phyloP scores from a whole-genome alignment of 2,797 vertebrate genomes.

The Sebastes hubbsi region DNA sequence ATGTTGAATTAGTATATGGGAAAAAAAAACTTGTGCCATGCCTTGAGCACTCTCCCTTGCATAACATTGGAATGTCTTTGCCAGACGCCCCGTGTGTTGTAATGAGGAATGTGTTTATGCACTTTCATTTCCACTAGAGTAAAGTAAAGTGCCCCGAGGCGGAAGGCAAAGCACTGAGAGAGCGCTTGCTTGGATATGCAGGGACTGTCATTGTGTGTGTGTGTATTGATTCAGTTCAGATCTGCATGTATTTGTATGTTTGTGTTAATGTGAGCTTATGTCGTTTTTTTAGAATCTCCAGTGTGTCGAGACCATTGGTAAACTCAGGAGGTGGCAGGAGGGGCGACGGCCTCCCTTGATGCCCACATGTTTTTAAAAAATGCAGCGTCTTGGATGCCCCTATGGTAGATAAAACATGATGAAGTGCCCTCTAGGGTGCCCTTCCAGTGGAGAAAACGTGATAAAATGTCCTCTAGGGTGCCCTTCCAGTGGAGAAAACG shows the following conservation, averaged over 20 bases:
- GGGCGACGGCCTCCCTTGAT: no score
- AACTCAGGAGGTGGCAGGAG: no score
- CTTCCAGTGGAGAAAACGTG: no score
- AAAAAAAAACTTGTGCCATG: conserved; percentile 41
- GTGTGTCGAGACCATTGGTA: neutral
- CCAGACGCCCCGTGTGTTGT: conserved; percentile 37
- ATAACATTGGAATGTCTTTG: conserved; percentile 53
- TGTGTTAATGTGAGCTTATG: neutral
- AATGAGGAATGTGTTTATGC: conserved; percentile 71
- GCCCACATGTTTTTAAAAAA: no score
- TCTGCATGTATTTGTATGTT: neutral
- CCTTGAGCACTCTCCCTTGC: conserved; percentile 54
- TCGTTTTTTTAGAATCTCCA: neutral
- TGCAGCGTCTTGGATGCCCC: no score
- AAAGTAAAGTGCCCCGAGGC: conserved; percentile 59
- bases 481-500: accelerated
- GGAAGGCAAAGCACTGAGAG: conserved; percentile 28
- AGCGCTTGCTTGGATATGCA: conserved; percentile 12
- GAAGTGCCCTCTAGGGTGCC: no score
- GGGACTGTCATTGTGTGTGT: neutral
- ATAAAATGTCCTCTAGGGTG: accelerated
- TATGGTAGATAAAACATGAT: no score
- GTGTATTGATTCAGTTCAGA: neutral
- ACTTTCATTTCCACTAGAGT: conserved; percentile 69
- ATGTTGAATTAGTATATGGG: conserved; percentile 70